These are phyloP conservation scores for Lophura nycthemera DNA, from an alignment of 2,113 vertebrate genomes.

Conservation along the genomic window DNA sequence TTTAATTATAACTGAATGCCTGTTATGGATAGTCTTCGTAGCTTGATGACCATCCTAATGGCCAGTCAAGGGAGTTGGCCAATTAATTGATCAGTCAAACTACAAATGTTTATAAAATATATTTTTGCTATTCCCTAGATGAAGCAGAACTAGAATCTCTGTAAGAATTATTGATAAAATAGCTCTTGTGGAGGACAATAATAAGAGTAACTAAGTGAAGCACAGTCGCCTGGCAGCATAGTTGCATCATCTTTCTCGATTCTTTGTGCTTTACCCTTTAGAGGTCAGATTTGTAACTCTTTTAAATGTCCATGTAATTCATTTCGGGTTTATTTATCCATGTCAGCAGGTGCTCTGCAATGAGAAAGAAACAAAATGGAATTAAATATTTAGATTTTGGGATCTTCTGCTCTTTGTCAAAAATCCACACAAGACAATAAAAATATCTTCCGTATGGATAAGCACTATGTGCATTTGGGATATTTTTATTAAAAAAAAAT, in stretches of 20 bases:
- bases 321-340: background rate
- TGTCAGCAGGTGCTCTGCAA: background rate
- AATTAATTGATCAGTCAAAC: background rate
- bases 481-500: background rate
- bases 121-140: background rate
- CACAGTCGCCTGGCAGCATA: background rate
- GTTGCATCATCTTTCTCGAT: background rate
- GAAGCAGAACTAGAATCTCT: background rate
- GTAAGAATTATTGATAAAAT: background rate
- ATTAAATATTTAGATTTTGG: background rate
- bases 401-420: background rate
- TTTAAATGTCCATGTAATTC: background rate
- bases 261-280: background rate
- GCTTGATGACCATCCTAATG: background rate
- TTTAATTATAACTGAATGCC: background rate
- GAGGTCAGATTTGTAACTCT: background rate
- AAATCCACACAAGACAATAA: background rate
- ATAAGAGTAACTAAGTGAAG: background rate
- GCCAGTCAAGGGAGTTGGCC: background rate
- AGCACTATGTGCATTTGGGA: background rate
- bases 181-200: background rate
- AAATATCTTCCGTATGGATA: background rate
- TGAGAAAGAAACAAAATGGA: background rate
- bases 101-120: background rate
- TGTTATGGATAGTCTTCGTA: background rate